Percentiles rank a stretch among this genome's conserved stretches.
Conservation (phyloP, 2,888 invertebrate species). For the Coecobrya sp. region DNA sequence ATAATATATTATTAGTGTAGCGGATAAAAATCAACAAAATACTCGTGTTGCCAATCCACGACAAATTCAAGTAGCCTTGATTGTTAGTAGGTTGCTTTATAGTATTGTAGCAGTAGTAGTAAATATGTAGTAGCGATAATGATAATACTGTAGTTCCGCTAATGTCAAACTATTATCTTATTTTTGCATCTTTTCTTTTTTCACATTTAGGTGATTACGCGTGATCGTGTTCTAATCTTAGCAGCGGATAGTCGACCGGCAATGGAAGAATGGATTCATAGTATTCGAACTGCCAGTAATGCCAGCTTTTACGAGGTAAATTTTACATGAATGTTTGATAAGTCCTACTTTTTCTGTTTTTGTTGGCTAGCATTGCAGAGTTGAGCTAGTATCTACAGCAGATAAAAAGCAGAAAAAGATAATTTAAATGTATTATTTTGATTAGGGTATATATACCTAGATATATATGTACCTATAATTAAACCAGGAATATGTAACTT, state of each 20-base stretch:
- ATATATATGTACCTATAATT: neutral
- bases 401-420: neutral
- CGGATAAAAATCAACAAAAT: too few species aligned
- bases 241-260: conserved; percentile 84
- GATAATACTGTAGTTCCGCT: neutral
- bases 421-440: neutral
- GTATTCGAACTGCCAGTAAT: conserved; percentile 84
- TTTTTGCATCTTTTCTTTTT: conserved; percentile 62
- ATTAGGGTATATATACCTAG: neutral
- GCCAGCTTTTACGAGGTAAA: conserved; percentile 84
- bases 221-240: conserved; percentile 83
- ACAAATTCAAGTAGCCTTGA: neutral
- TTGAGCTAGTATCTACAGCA: neutral
- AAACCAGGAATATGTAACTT: too few species aligned
- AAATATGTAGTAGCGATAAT: neutral
- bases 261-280: conserved; percentile 86
- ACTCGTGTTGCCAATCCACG: too few species aligned
- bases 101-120: too few species aligned
- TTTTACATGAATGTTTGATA: conserved; percentile 26
- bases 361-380: neutral
- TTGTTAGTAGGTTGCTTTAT: neutral
- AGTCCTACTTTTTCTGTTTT: neutral
- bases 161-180: conserved; percentile 37
- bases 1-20: neutral
- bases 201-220: conserved; percentile 85